These are phyloP conservation scores for Synergus laeviventris DNA, from an alignment of 2,888 invertebrate genomes.

Conservation along the genomic window DNA sequence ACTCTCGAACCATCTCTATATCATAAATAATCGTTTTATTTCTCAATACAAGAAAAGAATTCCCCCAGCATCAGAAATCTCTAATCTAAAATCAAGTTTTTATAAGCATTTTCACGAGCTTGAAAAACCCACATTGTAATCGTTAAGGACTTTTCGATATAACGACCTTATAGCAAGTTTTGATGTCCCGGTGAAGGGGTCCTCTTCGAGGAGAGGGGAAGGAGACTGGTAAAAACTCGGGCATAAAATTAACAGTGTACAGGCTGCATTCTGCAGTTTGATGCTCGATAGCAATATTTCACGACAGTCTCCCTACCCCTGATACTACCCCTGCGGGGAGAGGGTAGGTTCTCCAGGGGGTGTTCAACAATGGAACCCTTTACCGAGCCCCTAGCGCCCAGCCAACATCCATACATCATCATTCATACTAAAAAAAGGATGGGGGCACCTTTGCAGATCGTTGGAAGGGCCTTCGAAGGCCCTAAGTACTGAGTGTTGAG, in stretches of 20 bases:
- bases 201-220: constrained; percentile 10
- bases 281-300: constrained; percentile 72
- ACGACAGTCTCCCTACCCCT: constrained; percentile 61
- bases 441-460: constrained; percentile 69
- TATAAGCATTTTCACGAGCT: not conserved
- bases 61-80: not conserved
- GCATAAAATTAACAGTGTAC: constrained; percentile 74
- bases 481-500: constrained; percentile 51
- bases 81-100: constrained; percentile 11
- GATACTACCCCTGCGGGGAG: constrained; percentile 56
- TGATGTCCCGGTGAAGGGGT: constrained; percentile 34
- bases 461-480: constrained; percentile 64
- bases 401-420: constrained; percentile 76
- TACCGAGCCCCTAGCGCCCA: constrained; percentile 74
- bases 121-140: not conserved
- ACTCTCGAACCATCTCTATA: too few relatives aligned
- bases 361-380: constrained; percentile 75
- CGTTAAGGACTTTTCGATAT: constrained; percentile 33
- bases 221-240: constrained; percentile 65
- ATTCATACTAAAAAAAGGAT: constrained; percentile 71
- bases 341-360: constrained; percentile 66
- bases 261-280: constrained; percentile 66
- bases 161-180: constrained; percentile 31
- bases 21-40: not conserved
- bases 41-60: not conserved